Conservation (phyloP, 2,113 vertebrate genomes). For the Cryptomyrus ogoouensis region DNA sequence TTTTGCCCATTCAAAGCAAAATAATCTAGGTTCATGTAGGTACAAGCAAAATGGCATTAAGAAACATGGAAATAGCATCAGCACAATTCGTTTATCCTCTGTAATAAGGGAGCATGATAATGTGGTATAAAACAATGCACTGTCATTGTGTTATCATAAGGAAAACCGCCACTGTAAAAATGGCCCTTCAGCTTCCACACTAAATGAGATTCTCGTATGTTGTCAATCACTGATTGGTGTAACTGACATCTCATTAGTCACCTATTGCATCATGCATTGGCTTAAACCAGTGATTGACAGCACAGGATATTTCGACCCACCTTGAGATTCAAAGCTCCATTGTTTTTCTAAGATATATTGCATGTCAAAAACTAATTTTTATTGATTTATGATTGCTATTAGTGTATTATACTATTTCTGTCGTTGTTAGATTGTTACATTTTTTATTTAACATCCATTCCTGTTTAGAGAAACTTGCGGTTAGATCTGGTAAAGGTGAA, state of each 20-base stretch:
- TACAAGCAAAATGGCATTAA: neutral
- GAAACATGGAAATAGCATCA: neutral
- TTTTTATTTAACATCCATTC: neutral
- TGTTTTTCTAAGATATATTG: neutral
- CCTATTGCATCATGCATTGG: neutral
- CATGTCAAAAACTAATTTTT: neutral
- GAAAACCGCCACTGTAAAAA: neutral
- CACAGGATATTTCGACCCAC: neutral
- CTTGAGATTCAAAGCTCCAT: neutral
- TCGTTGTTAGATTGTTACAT: neutral
- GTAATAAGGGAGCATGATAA: neutral
- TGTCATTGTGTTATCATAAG: neutral
- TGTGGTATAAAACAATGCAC: neutral
- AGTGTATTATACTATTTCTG: neutral
- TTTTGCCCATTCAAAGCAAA: neutral
- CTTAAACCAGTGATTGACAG: slow-evolving; percentile 1
- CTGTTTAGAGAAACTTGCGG: neutral
- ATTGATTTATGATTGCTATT: neutral
- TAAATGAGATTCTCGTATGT: neutral
- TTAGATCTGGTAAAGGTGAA: neutral
- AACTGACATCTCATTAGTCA: neutral
- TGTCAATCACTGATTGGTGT: neutral
- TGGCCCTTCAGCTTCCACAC: neutral
- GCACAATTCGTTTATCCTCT: neutral
- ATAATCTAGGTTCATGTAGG: neutral